Base-by-base conservation (phyloP, 2,888 invertebrate genomes). In the Sphinx pinastri region DNA sequence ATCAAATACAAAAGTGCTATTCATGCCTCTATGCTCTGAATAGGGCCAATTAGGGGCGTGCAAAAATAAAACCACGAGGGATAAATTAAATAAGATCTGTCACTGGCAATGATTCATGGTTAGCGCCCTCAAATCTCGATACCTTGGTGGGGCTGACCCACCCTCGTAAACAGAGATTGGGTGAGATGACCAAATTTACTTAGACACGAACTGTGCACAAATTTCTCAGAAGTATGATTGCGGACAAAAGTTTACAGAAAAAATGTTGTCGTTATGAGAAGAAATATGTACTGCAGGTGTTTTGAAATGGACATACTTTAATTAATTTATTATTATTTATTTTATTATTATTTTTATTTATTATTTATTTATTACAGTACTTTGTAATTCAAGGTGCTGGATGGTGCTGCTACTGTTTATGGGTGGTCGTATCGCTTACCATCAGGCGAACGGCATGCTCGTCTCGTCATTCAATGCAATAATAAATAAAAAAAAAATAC, bases 181-280 rank as follows among this genome's bases (percentile, higher is more conserved):
- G 85, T 81, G 91, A 88, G 92, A 93, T 92, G 92, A 86, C 91
- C 93, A 93, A 93, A 93, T 93, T 93, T 93, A 93, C 93, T 93
- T 93, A 92, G 90, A 92, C 89, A 86, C 86, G 84, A 86, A 83
- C 77, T 81, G 84, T 86, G 87, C 85, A 85, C 84, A 87, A 87
- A 85, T 85, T 87, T 79, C 83, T 84, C 83, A 81, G 73, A 25
- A 66, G 86, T 88, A 91, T 82, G 78, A 72, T 85, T 78, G 68
- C 8, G 25, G 4, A 72, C 72, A 78, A 63, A 77, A 71, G 45
- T 67, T 13, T 47, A 57, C 13, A 11, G 25, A 14, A 12, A 52
- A 2, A 47, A 25, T 58, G n/a, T 47, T 49, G 10, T 38, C 6
- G 11, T n/a, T 25, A n/a, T 54, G n/a, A 54, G 16, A 54, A 54